These are phyloP conservation scores for Hyla sarda DNA, from an alignment of 2,113 vertebrate species.

Conservation along the genomic window DNA sequence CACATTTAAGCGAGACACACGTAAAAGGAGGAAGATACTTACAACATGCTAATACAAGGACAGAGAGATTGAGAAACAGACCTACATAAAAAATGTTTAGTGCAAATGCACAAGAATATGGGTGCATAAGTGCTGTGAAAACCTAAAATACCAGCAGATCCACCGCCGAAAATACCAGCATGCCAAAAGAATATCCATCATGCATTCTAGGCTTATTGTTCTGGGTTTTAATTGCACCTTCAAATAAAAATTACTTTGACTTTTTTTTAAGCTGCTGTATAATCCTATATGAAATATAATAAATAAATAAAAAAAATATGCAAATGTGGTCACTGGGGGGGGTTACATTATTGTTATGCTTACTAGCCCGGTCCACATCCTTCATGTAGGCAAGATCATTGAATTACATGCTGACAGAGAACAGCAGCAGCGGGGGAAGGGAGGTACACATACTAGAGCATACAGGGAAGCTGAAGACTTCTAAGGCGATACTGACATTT, in stretches of 20 bases:
- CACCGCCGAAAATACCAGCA: too few species aligned
- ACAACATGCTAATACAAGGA: neutral
- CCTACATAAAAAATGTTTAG: neutral
- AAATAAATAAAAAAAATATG: neutral
- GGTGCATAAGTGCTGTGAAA: neutral
- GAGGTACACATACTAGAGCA: neutral
- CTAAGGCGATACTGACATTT: neutral
- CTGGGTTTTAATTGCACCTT: neutral
- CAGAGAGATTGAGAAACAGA: neutral
- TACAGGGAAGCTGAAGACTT: neutral
- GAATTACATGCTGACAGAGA: neutral
- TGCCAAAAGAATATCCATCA: neutral
- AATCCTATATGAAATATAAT: neutral
- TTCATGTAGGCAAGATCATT: neutral
- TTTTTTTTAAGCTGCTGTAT: neutral
- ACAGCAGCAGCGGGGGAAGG: neutral
- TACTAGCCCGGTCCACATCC: neutral
- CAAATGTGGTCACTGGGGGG: neutral
- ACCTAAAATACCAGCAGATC: too few species aligned
- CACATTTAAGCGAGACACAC: neutral
- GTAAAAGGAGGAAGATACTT: neutral
- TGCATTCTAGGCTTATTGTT: neutral
- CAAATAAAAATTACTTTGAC: neutral
- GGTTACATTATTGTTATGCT: neutral
- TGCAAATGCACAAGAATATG: too few species aligned